Conservation (phyloP, 53 echinoderm and acorn worm genomes). For the Holothuria leucospilota region DNA sequence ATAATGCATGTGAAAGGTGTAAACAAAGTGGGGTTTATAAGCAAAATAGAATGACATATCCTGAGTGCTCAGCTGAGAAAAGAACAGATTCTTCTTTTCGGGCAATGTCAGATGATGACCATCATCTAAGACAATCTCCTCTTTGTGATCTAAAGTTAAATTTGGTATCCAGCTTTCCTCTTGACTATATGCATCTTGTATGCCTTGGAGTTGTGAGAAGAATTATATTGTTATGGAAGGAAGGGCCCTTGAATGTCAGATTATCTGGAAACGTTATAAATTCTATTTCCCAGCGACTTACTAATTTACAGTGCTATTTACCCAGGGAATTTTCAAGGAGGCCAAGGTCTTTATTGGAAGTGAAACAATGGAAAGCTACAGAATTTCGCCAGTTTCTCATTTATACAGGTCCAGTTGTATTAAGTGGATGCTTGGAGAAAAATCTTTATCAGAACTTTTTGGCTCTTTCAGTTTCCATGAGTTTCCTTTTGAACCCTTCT, state of each 20-base stretch:
- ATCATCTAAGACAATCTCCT: slow-evolving; percentile 19
- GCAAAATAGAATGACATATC: slow-evolving; percentile 47
- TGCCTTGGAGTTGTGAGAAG: slow-evolving; percentile 42
- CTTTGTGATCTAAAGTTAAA: slow-evolving; percentile 1
- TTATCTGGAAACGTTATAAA: too few relatives aligned
- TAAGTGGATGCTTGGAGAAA: too few relatives aligned
- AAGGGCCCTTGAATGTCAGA: background rate
- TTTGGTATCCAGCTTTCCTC: background rate
- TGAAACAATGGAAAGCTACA: too few relatives aligned
- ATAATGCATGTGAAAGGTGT: background rate
- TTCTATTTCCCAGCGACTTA: background rate
- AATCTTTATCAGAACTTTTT: too few relatives aligned
- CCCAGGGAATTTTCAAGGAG: slow-evolving; percentile 14
- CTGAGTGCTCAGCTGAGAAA: background rate
- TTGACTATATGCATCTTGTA: background rate
- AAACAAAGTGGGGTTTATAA: background rate
- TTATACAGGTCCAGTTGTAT: too few relatives aligned
- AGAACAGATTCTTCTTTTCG: too few relatives aligned
- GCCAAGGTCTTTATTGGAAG: too few relatives aligned
- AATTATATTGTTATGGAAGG: background rate
- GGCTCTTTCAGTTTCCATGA: too few relatives aligned
- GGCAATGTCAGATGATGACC: slow-evolving; percentile 25
- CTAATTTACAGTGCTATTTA: background rate
- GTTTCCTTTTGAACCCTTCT: too few relatives aligned
- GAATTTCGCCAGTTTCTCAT: too few relatives aligned